phyloP scores from a whole-genome alignment of 2,797 vertebrate genomes.

The Balearica regulorum region DNA sequence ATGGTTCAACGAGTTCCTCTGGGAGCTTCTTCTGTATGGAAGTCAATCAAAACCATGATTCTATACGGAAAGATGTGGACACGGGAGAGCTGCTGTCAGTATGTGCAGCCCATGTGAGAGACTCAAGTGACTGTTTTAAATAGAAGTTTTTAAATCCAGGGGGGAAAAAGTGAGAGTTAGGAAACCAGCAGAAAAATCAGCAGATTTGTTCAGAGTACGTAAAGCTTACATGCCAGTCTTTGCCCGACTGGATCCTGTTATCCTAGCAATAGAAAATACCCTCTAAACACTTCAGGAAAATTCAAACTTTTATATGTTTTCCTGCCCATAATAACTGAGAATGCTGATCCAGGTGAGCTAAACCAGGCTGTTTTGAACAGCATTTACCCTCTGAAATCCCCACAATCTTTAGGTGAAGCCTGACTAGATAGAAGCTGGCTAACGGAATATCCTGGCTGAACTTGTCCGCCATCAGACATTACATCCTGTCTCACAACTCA shows the following conservation, averaged over 20 bases:
- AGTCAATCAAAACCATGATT: constrained; percentile 50
- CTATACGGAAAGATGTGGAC: neutral
- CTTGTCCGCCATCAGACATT: neutral
- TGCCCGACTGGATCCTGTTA: neutral
- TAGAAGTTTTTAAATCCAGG: neutral
- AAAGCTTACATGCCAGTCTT: neutral
- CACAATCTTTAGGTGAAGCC: neutral
- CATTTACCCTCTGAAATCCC: neutral
- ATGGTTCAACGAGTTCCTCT: constrained; percentile 30
- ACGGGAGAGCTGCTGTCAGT: constrained; percentile 3
- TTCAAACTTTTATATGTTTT: neutral
- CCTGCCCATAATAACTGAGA: neutral
- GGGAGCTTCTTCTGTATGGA: constrained; percentile 43
- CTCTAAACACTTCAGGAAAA: neutral
- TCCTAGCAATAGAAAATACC: neutral
- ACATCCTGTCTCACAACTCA: neutral
- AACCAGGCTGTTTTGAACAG: neutral
- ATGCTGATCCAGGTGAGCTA: neutral
- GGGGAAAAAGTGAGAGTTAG: neutral
- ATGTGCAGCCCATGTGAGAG: neutral
- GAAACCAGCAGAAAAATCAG: neutral
- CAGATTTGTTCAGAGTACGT: neutral
- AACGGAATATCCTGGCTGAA: neutral
- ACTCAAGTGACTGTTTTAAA: constrained; percentile 7
- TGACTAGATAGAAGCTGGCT: neutral